These are phyloP conservation scores for Chionomys nivalis DNA, from an alignment of 2,113 vertebrate genomes.

Conservation along the genomic window DNA sequence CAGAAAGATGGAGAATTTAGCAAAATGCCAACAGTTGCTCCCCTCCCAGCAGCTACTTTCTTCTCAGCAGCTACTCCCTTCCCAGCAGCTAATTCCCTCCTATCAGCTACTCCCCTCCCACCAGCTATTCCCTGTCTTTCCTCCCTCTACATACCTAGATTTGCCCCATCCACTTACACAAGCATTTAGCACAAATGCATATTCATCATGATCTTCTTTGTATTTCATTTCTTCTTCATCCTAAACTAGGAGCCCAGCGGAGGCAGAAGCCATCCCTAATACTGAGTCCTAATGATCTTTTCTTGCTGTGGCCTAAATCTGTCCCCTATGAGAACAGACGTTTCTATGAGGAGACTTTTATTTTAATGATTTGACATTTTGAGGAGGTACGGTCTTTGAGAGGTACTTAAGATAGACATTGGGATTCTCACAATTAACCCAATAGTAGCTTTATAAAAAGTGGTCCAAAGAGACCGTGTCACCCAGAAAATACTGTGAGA, in stretches of 20 bases:
- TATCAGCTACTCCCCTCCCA: neutral
- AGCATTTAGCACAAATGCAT: accelerated
- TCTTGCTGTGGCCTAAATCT: neutral
- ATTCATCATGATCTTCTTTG: neutral
- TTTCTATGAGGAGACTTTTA: neutral
- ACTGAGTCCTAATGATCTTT: neutral
- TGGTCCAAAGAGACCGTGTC: neutral
- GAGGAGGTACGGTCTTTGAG: neutral
- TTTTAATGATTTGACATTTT: neutral
- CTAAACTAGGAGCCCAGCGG: neutral
- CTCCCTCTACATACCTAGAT: neutral
- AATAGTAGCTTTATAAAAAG: neutral
- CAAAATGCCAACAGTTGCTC: neutral
- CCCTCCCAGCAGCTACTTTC: neutral
- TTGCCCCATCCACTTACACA: neutral
- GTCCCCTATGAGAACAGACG: neutral
- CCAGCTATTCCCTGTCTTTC: neutral
- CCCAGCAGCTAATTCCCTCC: neutral
- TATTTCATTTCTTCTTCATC: neutral
- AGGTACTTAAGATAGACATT: neutral
- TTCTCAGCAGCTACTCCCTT: neutral
- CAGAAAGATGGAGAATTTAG: neutral
- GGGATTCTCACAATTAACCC: neutral
- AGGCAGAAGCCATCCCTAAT: neutral
- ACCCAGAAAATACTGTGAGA: neutral